phyloP scores from a whole-genome alignment of 1,140 invertebrate genomes.

The Drosophila aff. region DNA sequence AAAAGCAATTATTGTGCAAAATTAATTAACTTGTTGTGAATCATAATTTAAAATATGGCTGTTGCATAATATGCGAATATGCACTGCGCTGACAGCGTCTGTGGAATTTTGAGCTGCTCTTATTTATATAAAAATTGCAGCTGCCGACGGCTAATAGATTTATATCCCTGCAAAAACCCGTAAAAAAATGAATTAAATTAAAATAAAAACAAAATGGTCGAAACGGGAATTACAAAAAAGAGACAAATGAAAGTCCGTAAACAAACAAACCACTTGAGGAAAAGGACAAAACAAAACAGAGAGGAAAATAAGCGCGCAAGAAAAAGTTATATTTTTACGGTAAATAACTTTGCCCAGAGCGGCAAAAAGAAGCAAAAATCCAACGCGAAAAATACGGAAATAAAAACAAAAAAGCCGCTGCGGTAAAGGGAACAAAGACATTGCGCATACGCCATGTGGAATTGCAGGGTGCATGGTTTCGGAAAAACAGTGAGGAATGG shows the following conservation, averaged over 20 bases:
- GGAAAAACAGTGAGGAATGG: conserved; percentile 24
- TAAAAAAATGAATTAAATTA: too few relatives aligned
- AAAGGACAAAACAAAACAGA: conserved; percentile 26
- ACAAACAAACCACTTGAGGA: conserved; percentile 68
- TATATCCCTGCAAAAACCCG: conserved; percentile 4
- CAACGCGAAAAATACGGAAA: conserved; percentile 16
- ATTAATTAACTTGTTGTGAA: too few relatives aligned
- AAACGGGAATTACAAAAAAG: conserved; percentile 3
- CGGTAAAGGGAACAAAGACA: conserved; percentile 38
- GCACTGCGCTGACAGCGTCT: conserved; percentile 17
- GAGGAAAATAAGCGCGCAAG: conserved; percentile 25
- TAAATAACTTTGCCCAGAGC: conserved; percentile 62
- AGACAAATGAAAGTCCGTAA: conserved; percentile 55
- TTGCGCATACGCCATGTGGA: conserved; percentile 51
- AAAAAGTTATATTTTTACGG: conserved; percentile 74
- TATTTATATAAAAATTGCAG: conserved; percentile 50
- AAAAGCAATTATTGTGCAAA: too few relatives aligned
- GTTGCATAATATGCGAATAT: conserved; percentile 19
- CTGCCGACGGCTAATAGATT: conserved; percentile 38
- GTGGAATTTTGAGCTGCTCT: background rate
- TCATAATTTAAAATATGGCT: too few relatives aligned
- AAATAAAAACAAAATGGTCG: background rate
- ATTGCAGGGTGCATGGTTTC: conserved; percentile 14
- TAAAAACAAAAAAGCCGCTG: conserved; percentile 7
- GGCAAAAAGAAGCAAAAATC: conserved; percentile 33